phyloP scores from a whole-genome alignment of 2,888 invertebrate genomes.

The Calliopum simillimum region DNA sequence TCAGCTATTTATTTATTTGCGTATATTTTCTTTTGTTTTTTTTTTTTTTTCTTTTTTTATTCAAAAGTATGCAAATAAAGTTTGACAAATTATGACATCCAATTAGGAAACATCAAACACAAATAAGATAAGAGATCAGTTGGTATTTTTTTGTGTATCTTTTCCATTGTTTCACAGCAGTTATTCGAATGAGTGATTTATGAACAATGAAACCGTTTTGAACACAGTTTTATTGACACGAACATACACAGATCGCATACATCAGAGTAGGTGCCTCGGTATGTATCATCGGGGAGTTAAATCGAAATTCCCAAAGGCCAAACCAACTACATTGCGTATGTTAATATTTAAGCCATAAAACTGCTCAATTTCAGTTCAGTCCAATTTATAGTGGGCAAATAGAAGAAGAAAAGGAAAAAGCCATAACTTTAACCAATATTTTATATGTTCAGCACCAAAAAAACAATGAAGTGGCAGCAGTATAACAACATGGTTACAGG shows the following conservation, averaged over 20 bases:
- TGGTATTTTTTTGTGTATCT: too few species aligned
- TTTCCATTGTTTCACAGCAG: not conserved
- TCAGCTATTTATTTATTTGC: too few species aligned
- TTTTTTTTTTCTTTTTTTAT: too few species aligned
- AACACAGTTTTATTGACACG: constrained; percentile 25
- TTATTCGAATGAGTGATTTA: constrained; percentile 51
- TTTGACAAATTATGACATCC: constrained; percentile 46
- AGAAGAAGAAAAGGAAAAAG: not conserved
- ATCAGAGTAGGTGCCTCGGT: too few species aligned
- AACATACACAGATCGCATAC: too few species aligned
- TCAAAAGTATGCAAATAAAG: constrained; percentile 9
- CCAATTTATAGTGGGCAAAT: too few species aligned
- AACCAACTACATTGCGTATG: too few species aligned
- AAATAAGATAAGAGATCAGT: constrained; percentile 9
- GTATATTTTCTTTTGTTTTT: too few species aligned
- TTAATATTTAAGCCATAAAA: too few species aligned
- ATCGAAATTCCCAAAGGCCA: too few species aligned
- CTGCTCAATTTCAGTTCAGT: too few species aligned
- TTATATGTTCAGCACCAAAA: not conserved
- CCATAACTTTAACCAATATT: not conserved
- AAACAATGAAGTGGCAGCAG: constrained; percentile 37
- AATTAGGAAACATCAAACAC: constrained; percentile 41
- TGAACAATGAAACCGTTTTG: constrained; percentile 52
- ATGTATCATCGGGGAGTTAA: too few species aligned
- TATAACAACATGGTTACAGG: constrained; percentile 21